Evolutionary conservation across 2,888 invertebrate genomes (phyloP).

Genomic region (Zhengitettix transpicula): DNA sequence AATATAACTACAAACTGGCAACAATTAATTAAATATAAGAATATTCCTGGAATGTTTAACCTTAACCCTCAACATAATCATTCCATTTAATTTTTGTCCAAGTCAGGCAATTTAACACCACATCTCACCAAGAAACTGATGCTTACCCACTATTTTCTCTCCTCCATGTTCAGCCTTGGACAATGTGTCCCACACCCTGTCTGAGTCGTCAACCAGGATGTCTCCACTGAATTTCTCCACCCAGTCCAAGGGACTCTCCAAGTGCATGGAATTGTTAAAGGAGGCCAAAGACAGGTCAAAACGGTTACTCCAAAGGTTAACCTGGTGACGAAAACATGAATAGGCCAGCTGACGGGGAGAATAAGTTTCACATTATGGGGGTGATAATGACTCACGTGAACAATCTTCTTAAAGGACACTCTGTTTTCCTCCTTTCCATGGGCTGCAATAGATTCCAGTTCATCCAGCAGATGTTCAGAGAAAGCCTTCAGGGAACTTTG

Average conservation of each 20-base stretch:
- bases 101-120: too few relatives aligned
- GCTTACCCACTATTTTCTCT: not conserved
- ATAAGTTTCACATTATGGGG: conserved; percentile 9
- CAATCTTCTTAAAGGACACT: not conserved
- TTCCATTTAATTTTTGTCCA: too few relatives aligned
- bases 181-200: conserved; percentile 33
- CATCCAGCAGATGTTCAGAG: too few relatives aligned
- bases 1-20: too few relatives aligned
- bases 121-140: conserved; percentile 22
- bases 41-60: too few relatives aligned
- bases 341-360: not conserved
- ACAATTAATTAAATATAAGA: too few relatives aligned
- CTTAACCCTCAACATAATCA: too few relatives aligned
- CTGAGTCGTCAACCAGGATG: conserved; percentile 44
- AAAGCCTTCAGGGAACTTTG: too few relatives aligned
- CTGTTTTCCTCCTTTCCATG: too few relatives aligned
- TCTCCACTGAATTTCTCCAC: conserved; percentile 35
- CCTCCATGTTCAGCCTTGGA: not conserved
- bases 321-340: conserved; percentile 24
- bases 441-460: too few relatives aligned
- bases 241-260: conserved; percentile 37
- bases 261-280: conserved; percentile 42
- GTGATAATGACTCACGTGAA: not conserved
- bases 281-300: conserved; percentile 78
- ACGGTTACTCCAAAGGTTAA: conserved; percentile 88